Evolutionary conservation across 2,797 vertebrate species (phyloP), one percentile per base, ranked within the genome.

Genomic region (Sebastolobus alascanus): DNA sequence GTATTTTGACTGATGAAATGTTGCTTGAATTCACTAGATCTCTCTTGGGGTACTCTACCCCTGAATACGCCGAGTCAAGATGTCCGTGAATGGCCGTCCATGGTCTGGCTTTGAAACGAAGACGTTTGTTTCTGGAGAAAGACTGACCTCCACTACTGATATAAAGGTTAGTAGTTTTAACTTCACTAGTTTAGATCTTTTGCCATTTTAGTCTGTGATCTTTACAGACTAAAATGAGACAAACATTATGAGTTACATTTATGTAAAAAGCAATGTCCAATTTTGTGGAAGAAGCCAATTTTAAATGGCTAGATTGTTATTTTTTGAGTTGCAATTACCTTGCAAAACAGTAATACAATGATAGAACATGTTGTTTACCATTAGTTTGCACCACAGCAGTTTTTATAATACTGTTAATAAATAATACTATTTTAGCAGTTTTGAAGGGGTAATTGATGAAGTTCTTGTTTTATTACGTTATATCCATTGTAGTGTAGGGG

Each of bases 121-220:
- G 52, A 72, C 79, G 56, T 27, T 40, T 64, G 6, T 40, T 59
- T 8, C 55, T 7, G 1, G 33, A 76, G 50, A 66, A 71, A 83
- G 63, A 22, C 40, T 35, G 33, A 50, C 25, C 5, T 6, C 58
- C 31, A 35, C 43, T 29, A 12, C 25, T 35, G n/a, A 70, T 52
- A n/a, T 56, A 3, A 50, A 81, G 88, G 85, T 90, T 60, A 46
- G 86, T 70, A 35, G 4, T 68, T 89, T 69, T 20, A 31, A 2
- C 4, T 66, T 79, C 59, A 22, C 6, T 66, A 1, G 1, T 43
- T 22, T 33, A 38, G 3, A 40, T 71, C 1, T 69, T 66, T 6
- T 52, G 11, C 13, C 8, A 18, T 22, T 66, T 65, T n/a, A 22
- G 1, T 61, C 6, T 66, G 33, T 8, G 70, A 8, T 72, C 4